A percentile compares a stretch with the other conserved stretches of the same genome.
phyloP scores from a whole-genome alignment of 1,140 invertebrate genomes.

The Vollenhovia emeryi region DNA sequence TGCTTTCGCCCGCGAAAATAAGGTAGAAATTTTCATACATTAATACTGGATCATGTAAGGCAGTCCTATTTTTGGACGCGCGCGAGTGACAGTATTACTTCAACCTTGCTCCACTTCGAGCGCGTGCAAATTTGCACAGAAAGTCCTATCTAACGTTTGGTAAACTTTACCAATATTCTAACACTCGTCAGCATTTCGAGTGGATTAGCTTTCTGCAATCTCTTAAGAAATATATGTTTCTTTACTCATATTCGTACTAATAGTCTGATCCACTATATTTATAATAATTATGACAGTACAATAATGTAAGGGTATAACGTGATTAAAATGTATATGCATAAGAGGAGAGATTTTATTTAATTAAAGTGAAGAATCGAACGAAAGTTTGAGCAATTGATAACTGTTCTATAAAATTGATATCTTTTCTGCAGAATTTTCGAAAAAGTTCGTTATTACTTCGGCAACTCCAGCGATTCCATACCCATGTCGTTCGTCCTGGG shows the following conservation, averaged over 20 bases:
- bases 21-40: constrained; percentile 49
- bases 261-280: not conserved
- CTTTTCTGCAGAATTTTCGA: constrained; percentile 90
- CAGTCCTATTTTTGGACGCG: not conserved
- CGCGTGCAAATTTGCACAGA: constrained; percentile 21
- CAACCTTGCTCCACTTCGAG: constrained; percentile 70
- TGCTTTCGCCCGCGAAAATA: constrained; percentile 14
- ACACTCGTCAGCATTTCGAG: not conserved
- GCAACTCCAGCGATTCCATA: constrained; percentile 93
- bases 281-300: constrained; percentile 11
- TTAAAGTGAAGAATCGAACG: not conserved
- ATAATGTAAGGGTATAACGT: not conserved
- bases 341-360: not conserved
- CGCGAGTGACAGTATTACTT: constrained; percentile 62
- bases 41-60: constrained; percentile 26
- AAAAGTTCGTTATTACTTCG: constrained; percentile 92
- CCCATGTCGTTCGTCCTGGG: constrained; percentile 97
- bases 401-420: constrained; percentile 5
- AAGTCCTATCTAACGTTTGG: constrained; percentile 30
- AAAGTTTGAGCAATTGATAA: not conserved
- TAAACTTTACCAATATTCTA: constrained; percentile 42
- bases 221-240: not conserved
- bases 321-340: not conserved
- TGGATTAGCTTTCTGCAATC: not conserved
- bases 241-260: constrained; percentile 3